phyloP scores from a whole-genome alignment of 2,113 vertebrate species.

The Machaerirhynchus nigripectus region DNA sequence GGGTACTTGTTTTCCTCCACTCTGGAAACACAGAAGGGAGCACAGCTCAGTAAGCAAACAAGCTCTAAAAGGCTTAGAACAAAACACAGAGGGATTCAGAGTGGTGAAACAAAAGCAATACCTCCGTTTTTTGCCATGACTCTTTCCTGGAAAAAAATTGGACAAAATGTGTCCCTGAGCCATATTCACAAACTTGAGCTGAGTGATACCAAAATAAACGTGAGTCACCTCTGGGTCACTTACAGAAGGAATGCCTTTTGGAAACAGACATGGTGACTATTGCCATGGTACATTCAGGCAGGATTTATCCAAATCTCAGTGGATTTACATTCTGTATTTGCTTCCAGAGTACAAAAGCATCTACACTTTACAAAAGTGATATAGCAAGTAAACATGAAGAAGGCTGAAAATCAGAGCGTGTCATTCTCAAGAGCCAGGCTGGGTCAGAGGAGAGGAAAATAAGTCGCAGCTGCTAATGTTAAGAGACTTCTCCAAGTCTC shows the following conservation, averaged over 20 bases:
- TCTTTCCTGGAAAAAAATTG: background rate
- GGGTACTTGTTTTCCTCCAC: background rate
- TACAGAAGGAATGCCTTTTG: background rate
- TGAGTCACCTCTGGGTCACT: background rate
- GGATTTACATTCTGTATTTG: background rate
- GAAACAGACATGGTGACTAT: background rate
- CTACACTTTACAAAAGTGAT: background rate
- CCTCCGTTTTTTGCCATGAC: background rate
- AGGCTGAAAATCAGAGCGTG: background rate
- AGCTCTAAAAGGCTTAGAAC: constrained; percentile 46
- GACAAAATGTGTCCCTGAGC: background rate
- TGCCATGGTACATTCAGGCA: background rate
- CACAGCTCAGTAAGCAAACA: constrained; percentile 43
- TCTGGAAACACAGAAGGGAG: constrained; percentile 4
- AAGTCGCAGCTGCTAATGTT: background rate
- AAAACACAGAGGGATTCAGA: constrained; percentile 38
- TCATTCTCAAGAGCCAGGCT: background rate
- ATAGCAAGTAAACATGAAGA: background rate
- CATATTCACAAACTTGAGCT: background rate
- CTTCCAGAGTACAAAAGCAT: background rate
- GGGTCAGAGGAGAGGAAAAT: background rate
- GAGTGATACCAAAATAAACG: background rate
- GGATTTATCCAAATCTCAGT: constrained; percentile 1
- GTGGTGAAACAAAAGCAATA: background rate
- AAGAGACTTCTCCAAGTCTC: background rate